phyloP scores from a whole-genome alignment of 2,888 invertebrate species.

The Liopterus haemorrhoidalis region DNA sequence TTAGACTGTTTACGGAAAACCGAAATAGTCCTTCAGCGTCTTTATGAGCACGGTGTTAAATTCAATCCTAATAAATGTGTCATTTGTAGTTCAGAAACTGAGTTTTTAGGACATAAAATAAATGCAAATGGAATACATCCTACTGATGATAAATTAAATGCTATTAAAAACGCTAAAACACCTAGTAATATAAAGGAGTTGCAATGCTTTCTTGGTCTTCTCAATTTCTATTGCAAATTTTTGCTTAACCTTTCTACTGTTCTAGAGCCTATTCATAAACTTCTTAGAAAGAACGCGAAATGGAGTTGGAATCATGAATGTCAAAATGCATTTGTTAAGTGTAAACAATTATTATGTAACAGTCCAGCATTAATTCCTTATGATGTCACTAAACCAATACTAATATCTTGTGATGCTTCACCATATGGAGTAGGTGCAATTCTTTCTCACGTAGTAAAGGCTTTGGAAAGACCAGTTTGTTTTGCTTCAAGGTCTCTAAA shows the following conservation, averaged over 20 bases:
- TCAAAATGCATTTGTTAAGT: constrained; percentile 22
- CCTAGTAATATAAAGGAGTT: constrained; percentile 25
- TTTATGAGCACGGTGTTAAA: too few species aligned
- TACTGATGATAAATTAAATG: too few species aligned
- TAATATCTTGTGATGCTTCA: constrained; percentile 34
- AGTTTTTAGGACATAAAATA: too few species aligned
- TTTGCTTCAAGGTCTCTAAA: constrained; percentile 36
- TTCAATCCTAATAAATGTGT: too few species aligned
- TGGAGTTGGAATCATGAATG: constrained; percentile 22
- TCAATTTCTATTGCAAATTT: constrained; percentile 28
- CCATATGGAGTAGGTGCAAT: constrained; percentile 36
- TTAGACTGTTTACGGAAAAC: too few species aligned
- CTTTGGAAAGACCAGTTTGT: constrained; percentile 32
- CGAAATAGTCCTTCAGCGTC: too few species aligned
- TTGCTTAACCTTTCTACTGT: constrained; percentile 23
- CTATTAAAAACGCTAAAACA: too few species aligned
- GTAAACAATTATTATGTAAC: constrained; percentile 24
- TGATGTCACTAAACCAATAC: constrained; percentile 28
- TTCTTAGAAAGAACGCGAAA: constrained; percentile 18
- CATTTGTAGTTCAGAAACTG: too few species aligned
- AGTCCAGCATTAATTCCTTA: constrained; percentile 28
- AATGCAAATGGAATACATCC: too few species aligned
- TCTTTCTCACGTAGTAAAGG: constrained; percentile 33
- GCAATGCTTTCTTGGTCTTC: constrained; percentile 20
- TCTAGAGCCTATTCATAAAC: constrained; percentile 22